Percentiles rank a stretch among this genome's conserved stretches.
phyloP scores from a whole-genome alignment of 2,888 invertebrate genomes.

The Agrilus biguttatus region DNA sequence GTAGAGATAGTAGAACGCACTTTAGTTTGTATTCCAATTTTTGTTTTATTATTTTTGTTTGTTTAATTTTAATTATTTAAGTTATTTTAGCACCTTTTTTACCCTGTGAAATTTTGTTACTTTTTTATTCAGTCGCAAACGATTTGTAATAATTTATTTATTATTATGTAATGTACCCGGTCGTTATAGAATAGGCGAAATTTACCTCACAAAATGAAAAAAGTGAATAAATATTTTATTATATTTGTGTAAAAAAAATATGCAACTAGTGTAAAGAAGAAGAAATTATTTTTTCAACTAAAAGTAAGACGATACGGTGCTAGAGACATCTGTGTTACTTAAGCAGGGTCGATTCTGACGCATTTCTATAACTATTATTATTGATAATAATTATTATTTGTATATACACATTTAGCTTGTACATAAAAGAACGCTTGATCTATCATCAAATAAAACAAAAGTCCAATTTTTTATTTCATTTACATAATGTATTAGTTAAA shows the following conservation, averaged over 20 bases:
- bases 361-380: conserved; percentile 4
- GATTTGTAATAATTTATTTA: too few species aligned
- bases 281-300: conserved; percentile 11
- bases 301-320: conserved; percentile 13
- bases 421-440: conserved; percentile 7
- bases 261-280: conserved; percentile 9
- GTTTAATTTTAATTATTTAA: too few species aligned
- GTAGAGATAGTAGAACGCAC: too few species aligned
- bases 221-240: conserved; percentile 10
- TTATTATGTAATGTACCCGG: too few species aligned
- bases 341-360: conserved; percentile 11
- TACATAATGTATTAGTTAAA: too few species aligned
- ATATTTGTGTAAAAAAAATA: conserved; percentile 7
- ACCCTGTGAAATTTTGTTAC: too few species aligned
- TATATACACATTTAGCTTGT: conserved; percentile 10
- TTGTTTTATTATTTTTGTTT: too few species aligned
- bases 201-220: conserved; percentile 7
- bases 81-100: too few species aligned
- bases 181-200: too few species aligned
- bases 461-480: too few species aligned
- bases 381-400: conserved; percentile 2
- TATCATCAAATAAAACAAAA: conserved; percentile 5
- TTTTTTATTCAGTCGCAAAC: too few species aligned
- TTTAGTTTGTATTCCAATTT: too few species aligned
- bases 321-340: conserved; percentile 11